Conservation (phyloP, 2,888 invertebrate genomes). For the Rhamnusium bicolor region DNA sequence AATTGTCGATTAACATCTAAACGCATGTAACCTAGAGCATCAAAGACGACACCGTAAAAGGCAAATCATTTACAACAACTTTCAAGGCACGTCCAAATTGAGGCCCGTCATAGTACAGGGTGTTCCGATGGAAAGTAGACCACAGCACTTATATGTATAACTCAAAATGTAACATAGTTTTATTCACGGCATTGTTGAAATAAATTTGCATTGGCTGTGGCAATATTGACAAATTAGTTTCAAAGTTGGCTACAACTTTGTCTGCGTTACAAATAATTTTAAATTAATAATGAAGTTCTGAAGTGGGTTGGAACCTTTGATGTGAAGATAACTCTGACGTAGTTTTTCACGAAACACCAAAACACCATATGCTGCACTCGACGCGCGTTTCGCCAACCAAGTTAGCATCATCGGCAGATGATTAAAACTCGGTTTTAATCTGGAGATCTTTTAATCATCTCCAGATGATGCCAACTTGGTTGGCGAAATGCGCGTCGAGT, state of each 20-base stretch:
- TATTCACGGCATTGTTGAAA: not conserved
- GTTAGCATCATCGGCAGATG: too few relatives aligned
- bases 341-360: too few relatives aligned
- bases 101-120: not conserved
- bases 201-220: not conserved
- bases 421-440: too few relatives aligned
- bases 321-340: too few relatives aligned
- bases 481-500: too few relatives aligned
- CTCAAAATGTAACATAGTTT: not conserved
- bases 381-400: too few relatives aligned
- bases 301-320: too few relatives aligned
- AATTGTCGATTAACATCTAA: slow-evolving; percentile 15
- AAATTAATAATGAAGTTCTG: too few relatives aligned
- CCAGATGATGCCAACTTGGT: too few relatives aligned
- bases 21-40: slow-evolving; percentile 14
- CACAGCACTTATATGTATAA: not conserved
- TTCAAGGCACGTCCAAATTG: slow-evolving; percentile 14
- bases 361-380: too few relatives aligned
- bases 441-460: too few relatives aligned
- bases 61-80: slow-evolving; percentile 4
- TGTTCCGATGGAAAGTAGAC: not conserved
- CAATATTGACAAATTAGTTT: not conserved
- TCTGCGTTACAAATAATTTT: too few relatives aligned
- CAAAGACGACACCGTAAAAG: slow-evolving; percentile 10
- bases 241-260: not conserved